Conservation (phyloP, 2,888 invertebrate species). For the Cistogaster globosa region DNA sequence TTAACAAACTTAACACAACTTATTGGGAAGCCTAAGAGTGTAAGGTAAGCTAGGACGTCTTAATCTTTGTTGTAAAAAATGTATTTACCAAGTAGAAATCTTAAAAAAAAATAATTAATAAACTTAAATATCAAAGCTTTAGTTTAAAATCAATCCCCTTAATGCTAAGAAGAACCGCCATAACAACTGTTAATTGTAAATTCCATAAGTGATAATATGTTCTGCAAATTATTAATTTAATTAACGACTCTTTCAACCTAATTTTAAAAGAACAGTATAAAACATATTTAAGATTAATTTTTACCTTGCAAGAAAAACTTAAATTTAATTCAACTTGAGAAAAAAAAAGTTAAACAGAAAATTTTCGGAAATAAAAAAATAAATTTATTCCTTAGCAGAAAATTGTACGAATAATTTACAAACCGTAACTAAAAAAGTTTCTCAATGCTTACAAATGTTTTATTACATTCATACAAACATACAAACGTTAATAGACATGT, state of each 20-base stretch:
- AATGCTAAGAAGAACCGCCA: too few species aligned
- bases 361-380: constrained; percentile 12
- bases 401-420: constrained; percentile 48
- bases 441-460: constrained; percentile 28
- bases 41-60: too few species aligned
- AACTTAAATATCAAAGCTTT: too few species aligned
- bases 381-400: constrained; percentile 24
- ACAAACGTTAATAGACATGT: background rate
- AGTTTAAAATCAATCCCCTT: too few species aligned
- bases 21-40: too few species aligned
- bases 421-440: constrained; percentile 53
- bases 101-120: too few species aligned
- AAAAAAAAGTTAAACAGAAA: constrained; percentile 35
- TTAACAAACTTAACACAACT: too few species aligned
- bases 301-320: background rate
- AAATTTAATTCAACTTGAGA: constrained; percentile 37
- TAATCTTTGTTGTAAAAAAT: too few species aligned
- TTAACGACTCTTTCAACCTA: background rate
- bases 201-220: too few species aligned
- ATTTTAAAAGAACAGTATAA: background rate
- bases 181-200: too few species aligned
- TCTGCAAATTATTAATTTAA: too few species aligned
- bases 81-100: too few species aligned
- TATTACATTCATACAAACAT: background rate
- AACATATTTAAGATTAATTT: background rate